Conservation (phyloP, 2,113 vertebrate species). For the Sakesphorus luctuosus region DNA sequence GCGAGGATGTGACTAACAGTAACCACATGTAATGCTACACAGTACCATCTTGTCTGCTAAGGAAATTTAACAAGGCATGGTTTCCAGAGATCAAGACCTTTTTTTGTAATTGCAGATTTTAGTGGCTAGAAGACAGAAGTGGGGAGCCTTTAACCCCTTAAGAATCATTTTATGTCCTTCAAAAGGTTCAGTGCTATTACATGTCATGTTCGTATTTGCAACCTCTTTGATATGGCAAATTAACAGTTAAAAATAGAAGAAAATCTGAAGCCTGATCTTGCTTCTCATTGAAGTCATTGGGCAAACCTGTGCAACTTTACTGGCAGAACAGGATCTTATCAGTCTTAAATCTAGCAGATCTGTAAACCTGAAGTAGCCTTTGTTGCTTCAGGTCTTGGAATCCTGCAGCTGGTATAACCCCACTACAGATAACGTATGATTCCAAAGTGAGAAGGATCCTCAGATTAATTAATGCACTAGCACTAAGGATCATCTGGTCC, state of each 20-base stretch:
- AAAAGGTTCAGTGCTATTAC: slow-evolving; percentile 23
- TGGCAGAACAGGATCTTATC: background rate
- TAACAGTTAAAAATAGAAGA: background rate
- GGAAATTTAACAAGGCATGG: slow-evolving; percentile 74
- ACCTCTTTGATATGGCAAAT: background rate
- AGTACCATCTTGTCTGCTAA: slow-evolving; percentile 61
- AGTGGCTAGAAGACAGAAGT: background rate
- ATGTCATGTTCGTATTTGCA: background rate
- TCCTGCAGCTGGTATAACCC: background rate
- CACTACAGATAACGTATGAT: background rate
- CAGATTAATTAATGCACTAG: background rate
- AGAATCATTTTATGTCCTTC: background rate
- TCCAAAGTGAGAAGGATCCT: background rate
- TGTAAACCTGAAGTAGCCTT: background rate
- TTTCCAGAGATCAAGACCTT: slow-evolving; percentile 74
- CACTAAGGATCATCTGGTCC: fast-evolving
- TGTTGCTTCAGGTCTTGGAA: background rate
- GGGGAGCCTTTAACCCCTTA: slow-evolving; percentile 6
- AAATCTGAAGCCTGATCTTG: background rate
- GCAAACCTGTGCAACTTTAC: background rate
- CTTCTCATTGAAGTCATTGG: background rate
- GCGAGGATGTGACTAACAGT: slow-evolving; percentile 78
- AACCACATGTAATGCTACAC: slow-evolving; percentile 74
- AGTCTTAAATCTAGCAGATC: background rate
- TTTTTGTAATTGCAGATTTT: slow-evolving; percentile 65